A percentile compares a stretch with the other conserved stretches of the same genome.
phyloP scores from a whole-genome alignment of 2,113 vertebrate genomes.

The Crotophaga sulcirostris region DNA sequence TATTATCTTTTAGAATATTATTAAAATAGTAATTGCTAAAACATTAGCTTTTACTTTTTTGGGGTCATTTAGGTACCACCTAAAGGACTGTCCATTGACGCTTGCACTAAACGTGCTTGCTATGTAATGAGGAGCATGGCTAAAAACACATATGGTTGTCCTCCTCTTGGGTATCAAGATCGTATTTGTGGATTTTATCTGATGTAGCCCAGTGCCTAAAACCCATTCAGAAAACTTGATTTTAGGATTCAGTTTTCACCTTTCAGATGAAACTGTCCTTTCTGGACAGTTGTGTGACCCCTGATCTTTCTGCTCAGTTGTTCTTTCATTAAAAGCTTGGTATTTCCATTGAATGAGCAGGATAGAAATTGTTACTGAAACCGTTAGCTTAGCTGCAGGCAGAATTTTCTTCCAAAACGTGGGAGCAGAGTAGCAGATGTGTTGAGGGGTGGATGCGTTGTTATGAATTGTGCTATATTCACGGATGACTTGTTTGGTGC shows the following conservation, averaged over 20 bases:
- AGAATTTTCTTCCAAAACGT: background rate
- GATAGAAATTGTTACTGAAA: background rate
- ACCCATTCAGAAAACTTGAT: background rate
- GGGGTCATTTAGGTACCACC: background rate
- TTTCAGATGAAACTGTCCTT: background rate
- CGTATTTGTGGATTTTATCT: background rate
- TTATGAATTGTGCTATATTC: background rate
- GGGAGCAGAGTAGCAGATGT: background rate
- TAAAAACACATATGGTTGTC: background rate
- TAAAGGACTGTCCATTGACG: background rate
- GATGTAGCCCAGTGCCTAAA: background rate
- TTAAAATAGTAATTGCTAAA: background rate
- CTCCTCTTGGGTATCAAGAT: background rate
- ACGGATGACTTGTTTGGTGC: background rate
- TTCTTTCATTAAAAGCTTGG: background rate
- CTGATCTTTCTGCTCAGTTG: background rate
- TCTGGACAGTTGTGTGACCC: background rate
- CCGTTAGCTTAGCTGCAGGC: background rate
- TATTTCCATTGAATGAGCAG: background rate
- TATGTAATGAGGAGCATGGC: background rate
- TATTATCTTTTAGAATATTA: background rate
- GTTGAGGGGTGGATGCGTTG: background rate
- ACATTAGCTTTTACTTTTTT: background rate
- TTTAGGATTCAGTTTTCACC: background rate
- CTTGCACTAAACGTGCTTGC: background rate